A percentile compares a stretch with the other conserved stretches of the same genome.
phyloP scores from a whole-genome alignment of 2,888 invertebrate genomes.

The Leucozona laternaria region DNA sequence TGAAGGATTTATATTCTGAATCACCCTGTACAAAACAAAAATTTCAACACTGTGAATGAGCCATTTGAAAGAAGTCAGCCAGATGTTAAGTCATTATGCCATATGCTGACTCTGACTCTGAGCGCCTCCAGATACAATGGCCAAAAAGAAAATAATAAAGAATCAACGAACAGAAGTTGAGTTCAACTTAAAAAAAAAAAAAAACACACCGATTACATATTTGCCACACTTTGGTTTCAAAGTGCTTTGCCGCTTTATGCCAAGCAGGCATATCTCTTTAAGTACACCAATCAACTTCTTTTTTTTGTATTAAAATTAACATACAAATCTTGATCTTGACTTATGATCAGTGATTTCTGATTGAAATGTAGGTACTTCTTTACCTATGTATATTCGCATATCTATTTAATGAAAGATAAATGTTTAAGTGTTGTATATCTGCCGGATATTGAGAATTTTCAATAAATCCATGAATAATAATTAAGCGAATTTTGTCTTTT shows the following conservation, averaged over 20 bases:
- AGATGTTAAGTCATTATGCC: constrained; percentile 65
- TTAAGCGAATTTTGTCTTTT: constrained; percentile 3
- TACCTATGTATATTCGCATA: background rate
- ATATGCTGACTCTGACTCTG: constrained; percentile 49
- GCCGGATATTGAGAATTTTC: constrained; percentile 47
- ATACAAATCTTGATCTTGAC: constrained; percentile 57
- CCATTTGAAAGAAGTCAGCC: constrained; percentile 50
- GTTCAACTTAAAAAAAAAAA: background rate
- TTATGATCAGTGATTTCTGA: constrained; percentile 29
- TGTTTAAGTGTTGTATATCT: constrained; percentile 33
- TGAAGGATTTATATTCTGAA: no score
- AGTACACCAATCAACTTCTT: constrained; percentile 26
- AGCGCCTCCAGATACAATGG: constrained; percentile 33
- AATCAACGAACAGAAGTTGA: constrained; percentile 15
- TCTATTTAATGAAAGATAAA: constrained; percentile 36
- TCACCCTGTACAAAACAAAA: background rate
- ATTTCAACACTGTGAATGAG: constrained; percentile 36
- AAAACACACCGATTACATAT: constrained; percentile 48
- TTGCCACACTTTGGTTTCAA: constrained; percentile 20
- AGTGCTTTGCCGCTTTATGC: constrained; percentile 18
- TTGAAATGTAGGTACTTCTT: constrained; percentile 14
- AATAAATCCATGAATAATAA: constrained; percentile 51
- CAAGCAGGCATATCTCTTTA: constrained; percentile 15
- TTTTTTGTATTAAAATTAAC: background rate
- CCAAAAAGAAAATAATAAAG: constrained; percentile 23